Evolutionary conservation across 2,888 invertebrate genomes (phyloP), one percentile per base, ranked within the genome.

Genomic region (Tipula unca): DNA sequence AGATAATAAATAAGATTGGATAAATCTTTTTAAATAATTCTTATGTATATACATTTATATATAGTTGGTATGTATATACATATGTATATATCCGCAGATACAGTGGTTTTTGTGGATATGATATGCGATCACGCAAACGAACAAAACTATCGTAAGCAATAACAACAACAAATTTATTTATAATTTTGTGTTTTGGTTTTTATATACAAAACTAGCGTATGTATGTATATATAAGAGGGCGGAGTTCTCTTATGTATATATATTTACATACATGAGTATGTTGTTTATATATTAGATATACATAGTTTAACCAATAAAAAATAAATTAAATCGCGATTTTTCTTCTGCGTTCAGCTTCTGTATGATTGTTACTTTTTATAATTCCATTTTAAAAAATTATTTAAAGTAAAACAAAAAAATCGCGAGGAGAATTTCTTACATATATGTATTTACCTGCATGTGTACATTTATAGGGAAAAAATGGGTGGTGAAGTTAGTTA

Each of bases 271-370:
- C 48, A 48, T 17, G n/a, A 17, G 17, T 48, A 69, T 69, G 25
- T 48, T 2, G 48, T 48, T 8, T 8, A 69, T 69, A 48, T n/a
- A n/a, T 17, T n/a, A 14, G 5, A 39, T 35, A 35, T 39, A 48
- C 17, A 14, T 69, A 69, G 48, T 48, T 48, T 48, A 69, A 25
- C 69, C 69, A 69, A 69, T 69, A 69, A 69, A 69, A 69, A 69
- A 20, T 25, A 69, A 54, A 54, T 54, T 54, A 69, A 69, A 69
- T 69, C 69, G 69, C 69, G 69, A 10, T 69, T 8, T 69, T 69
- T 69, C 10, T 69, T 69, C 69, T 69, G 69, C 69, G 69, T 69
- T 69, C 69, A 69, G 69, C 69, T 69, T 69, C 69, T 69, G 69
- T 69, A 69, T 69, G 69, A 69, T 69, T 69, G 69, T 69, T 69